phyloP scores from a whole-genome alignment of 2,888 invertebrate genomes.

The Apotomis capreana region DNA sequence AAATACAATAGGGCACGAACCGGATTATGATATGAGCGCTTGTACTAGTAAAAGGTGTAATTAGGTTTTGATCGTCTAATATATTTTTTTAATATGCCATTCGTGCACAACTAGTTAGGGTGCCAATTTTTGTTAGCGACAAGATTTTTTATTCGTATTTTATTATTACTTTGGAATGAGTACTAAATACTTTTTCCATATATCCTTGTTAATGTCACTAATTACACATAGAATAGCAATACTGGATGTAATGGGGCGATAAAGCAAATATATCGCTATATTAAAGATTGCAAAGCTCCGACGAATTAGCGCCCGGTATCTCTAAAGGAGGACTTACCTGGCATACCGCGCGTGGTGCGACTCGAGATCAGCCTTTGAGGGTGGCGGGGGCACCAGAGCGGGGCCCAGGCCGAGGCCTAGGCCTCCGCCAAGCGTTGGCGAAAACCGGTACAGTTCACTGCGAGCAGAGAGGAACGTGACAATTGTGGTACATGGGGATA shows the following conservation, averaged over 20 bases:
- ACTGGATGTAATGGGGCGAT: too few relatives aligned
- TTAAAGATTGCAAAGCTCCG: too few relatives aligned
- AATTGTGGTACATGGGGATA: neutral
- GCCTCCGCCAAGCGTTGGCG: constrained; percentile 91
- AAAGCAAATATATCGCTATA: too few relatives aligned
- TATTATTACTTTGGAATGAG: too few relatives aligned
- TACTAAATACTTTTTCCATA: too few relatives aligned
- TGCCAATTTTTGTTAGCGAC: too few relatives aligned
- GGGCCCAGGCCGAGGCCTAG: constrained; percentile 88
- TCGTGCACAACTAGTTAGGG: too few relatives aligned
- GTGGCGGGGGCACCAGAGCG: constrained; percentile 90
- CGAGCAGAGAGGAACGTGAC: constrained; percentile 32
- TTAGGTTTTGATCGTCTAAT: constrained; percentile 32
- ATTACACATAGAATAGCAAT: too few relatives aligned
- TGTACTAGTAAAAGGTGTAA: constrained; percentile 31
- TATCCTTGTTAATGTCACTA: too few relatives aligned
- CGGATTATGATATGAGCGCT: constrained; percentile 34
- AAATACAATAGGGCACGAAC: constrained; percentile 35
- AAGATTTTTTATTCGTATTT: too few relatives aligned
- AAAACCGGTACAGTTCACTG: constrained; percentile 96
- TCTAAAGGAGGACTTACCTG: constrained; percentile 65
- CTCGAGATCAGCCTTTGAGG: constrained; percentile 83
- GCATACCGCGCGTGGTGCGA: constrained; percentile 85
- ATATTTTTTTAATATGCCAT: neutral
- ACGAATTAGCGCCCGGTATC: too few relatives aligned